phyloP scores from a whole-genome alignment of 2,797 vertebrate species.

The Aplochiton taeniatus region DNA sequence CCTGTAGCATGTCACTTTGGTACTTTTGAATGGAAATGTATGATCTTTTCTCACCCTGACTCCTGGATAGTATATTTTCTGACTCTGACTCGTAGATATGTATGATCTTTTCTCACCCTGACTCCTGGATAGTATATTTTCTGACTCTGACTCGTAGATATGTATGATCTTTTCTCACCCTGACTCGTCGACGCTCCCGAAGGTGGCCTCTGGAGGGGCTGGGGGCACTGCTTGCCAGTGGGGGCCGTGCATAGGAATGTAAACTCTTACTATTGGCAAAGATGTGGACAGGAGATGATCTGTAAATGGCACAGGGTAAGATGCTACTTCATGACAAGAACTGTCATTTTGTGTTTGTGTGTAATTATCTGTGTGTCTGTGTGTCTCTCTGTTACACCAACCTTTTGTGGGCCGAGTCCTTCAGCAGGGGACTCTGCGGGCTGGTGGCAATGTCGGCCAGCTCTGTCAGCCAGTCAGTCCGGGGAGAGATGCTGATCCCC shows the following conservation, averaged over 20 bases:
- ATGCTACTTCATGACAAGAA: background rate
- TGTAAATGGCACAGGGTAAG: slow-evolving; percentile 48
- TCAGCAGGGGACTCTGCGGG: slow-evolving; percentile 94
- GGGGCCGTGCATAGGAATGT: slow-evolving; percentile 99
- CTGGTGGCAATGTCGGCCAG: slow-evolving; percentile 97
- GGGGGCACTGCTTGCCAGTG: slow-evolving; percentile 87
- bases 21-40: too few species aligned
- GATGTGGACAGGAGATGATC: slow-evolving; percentile 98
- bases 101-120: too few species aligned
- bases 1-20: too few species aligned
- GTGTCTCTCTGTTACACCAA: background rate
- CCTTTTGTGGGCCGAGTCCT: slow-evolving; percentile 61
- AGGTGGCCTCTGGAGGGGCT: slow-evolving; percentile 85
- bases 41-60: too few species aligned
- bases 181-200: slow-evolving; percentile 83
- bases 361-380: background rate
- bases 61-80: too few species aligned
- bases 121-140: too few species aligned
- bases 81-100: too few species aligned
- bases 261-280: slow-evolving; percentile 99
- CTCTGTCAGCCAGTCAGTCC: slow-evolving; percentile 93
- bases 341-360: background rate
- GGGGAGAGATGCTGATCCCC: slow-evolving; percentile 82
- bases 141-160: too few species aligned
- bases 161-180: slow-evolving; percentile 60